phyloP scores from a whole-genome alignment of 2,888 invertebrate genomes.

The Colostygia pectinataria region DNA sequence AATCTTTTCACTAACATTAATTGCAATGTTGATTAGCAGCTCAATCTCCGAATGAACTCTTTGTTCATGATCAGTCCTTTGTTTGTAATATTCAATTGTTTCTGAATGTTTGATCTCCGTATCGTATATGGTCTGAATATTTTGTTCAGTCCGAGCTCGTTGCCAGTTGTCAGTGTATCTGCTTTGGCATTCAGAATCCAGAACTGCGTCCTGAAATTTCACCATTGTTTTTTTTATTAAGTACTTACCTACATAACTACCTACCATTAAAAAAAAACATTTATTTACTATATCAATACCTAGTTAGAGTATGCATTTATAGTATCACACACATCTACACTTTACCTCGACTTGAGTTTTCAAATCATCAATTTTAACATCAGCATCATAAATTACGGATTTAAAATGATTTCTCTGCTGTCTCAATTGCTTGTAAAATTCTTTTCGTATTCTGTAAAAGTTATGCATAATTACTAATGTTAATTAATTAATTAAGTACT shows the following conservation, averaged over 20 bases:
- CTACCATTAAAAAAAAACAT: too few species aligned
- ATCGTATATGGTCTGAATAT: slow-evolving; percentile 47
- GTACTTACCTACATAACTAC: too few species aligned
- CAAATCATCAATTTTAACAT: slow-evolving; percentile 50
- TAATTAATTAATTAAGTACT: too few species aligned
- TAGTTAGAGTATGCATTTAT: too few species aligned
- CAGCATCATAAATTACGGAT: slow-evolving; percentile 55
- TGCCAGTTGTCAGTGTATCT: slow-evolving; percentile 67
- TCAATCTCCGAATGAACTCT: slow-evolving; percentile 69
- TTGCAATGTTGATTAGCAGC: slow-evolving; percentile 58
- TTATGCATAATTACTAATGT: slow-evolving; percentile 2
- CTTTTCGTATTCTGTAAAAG: slow-evolving; percentile 49
- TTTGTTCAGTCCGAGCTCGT: slow-evolving; percentile 63
- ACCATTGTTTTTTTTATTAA: not conserved
- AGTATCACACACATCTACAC: too few species aligned
- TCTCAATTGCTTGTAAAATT: slow-evolving; percentile 51
- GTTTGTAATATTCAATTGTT: slow-evolving; percentile 53
- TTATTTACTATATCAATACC: too few species aligned
- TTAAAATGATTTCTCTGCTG: slow-evolving; percentile 62
- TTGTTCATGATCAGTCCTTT: slow-evolving; percentile 59
- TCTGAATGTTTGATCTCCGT: slow-evolving; percentile 43
- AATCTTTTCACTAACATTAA: slow-evolving; percentile 51
- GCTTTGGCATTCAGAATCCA: slow-evolving; percentile 45
- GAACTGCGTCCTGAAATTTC: slow-evolving; percentile 42
- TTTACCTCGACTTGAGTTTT: slow-evolving; percentile 55